Base-by-base conservation (phyloP, 2,113 vertebrate genomes). In the Peromyscus californicus region DNA sequence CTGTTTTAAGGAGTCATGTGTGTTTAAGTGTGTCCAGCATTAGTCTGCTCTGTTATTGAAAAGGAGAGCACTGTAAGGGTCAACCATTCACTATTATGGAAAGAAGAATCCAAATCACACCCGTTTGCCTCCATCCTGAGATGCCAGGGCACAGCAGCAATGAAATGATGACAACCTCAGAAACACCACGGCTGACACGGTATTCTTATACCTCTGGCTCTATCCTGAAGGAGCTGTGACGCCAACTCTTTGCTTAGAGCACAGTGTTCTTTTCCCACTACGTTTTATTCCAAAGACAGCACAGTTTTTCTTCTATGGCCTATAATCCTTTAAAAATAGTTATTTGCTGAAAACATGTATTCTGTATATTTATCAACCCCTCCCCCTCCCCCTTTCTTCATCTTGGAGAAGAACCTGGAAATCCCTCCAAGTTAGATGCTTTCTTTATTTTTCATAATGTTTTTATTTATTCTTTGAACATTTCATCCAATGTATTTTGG, bases 221-320 rank as follows among this genome's bases (percentile, higher is more conserved):
- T n/a, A 89, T 36, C 84, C 72, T 75, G 4, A 19, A 42, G 95
- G 88, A 12, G 67, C 1, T 5, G n/a, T 75, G 33, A 45, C 74
- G 48, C 74, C 63, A 91, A 90, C 74, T 97, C 63, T 72, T 83
- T 29, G 90, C 16, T 5, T 3, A 15, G 76, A 94, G 70, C 54
- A 74, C n/a, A 93, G 42, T 86, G 22, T 21, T 97, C 39, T 78
- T 89, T 74, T 45, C 15, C 74, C 65, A 94, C 39, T 78, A 72
- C 65, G 88, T 45, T 48, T 19, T 0, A 72, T 19, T 51, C 5
- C 63, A 45, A 65, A 86, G 31, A 19, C 29, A 67, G 13, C 21
- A 10, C 12, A 48, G 42, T 75, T 31, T 63, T 90, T 42, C 9
- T 84, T 19, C 7, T 39, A 84, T 13, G 16, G 3, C n/a, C n/a